Conservation (phyloP, 2,113 vertebrate species). For the Willisornis vidua region DNA sequence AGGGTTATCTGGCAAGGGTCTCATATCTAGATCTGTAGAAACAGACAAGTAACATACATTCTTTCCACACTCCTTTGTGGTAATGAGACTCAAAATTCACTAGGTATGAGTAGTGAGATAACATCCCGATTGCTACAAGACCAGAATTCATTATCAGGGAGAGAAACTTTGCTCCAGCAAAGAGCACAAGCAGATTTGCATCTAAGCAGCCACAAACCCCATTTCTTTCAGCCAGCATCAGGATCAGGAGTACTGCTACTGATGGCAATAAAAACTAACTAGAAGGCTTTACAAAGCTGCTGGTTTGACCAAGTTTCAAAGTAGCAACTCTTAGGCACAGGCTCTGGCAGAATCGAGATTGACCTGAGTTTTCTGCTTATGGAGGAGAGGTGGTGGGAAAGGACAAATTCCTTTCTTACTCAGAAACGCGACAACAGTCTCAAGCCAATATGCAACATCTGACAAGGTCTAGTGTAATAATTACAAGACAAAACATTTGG, state of each 20-base stretch:
- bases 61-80: not conserved
- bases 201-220: not conserved
- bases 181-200: not conserved
- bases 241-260: not conserved
- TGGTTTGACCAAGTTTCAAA: not conserved
- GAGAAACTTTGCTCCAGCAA: not conserved
- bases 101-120: not conserved
- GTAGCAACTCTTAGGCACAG: slow-evolving; percentile 4
- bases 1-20: not conserved
- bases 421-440: slow-evolving; percentile 47
- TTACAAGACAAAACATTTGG: not conserved
- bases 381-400: not conserved
- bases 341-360: slow-evolving; percentile 1
- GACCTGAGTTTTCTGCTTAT: slow-evolving; percentile 51
- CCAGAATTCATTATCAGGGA: not conserved
- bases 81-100: not conserved
- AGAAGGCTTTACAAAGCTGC: not conserved
- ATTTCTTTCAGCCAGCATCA: not conserved
- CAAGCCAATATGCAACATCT: slow-evolving; percentile 13
- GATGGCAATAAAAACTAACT: not conserved
- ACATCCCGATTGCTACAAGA: not conserved
- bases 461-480: not conserved
- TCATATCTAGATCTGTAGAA: not conserved
- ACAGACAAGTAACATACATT: not conserved
- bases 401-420: not conserved